Evolutionary conservation across 1,140 invertebrate genomes (phyloP), one percentile per base, ranked within the genome.

Genomic region (honey bee (Apis mellifera)): DNA sequence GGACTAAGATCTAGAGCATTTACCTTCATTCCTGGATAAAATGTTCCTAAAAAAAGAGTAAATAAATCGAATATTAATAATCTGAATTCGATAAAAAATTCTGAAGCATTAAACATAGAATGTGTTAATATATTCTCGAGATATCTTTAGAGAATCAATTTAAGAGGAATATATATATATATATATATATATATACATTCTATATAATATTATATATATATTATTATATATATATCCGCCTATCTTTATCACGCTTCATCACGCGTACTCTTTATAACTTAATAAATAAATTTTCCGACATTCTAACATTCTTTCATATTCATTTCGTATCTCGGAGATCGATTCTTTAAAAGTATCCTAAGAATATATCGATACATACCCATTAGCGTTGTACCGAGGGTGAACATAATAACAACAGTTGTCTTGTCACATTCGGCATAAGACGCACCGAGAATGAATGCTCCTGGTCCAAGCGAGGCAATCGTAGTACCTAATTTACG

Each of bases 1-100:
- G 96, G 96, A 86, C 96, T 97, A 78, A 98, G 95, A 91, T 98
- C 97, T 71, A 97, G 93, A 2, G 97, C 96, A 89, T 97, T 97
- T 15, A 97, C 96, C 86, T 96, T 96, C 90, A 96, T 95, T 26
- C 96, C 96, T 0, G 95, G 95, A 85, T 96, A 96, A 88, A 94
- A 97, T 80, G 95, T 96, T 57, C 87, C 87, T 89, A 54, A 1
- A 19, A 12, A 50, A 57, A 26, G 26, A 55, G 11, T 59, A 26
- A 15, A 7, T 54, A n/a, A 21, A 50, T 72, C 9, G 12, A 50
- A n/a, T n/a, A 9, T 21, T 42, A 12, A 5, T 13, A 66, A 17
- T 32, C 15, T 42, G 9, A 64, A 64, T 64, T 8, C 2, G 2
- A 64, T 9, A 8, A 32, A 15, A 32, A 32, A 15, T 64, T 32